These are phyloP conservation scores for Hemicordylus capensis DNA, from an alignment of 2,113 vertebrate species.

Conservation along the genomic window DNA sequence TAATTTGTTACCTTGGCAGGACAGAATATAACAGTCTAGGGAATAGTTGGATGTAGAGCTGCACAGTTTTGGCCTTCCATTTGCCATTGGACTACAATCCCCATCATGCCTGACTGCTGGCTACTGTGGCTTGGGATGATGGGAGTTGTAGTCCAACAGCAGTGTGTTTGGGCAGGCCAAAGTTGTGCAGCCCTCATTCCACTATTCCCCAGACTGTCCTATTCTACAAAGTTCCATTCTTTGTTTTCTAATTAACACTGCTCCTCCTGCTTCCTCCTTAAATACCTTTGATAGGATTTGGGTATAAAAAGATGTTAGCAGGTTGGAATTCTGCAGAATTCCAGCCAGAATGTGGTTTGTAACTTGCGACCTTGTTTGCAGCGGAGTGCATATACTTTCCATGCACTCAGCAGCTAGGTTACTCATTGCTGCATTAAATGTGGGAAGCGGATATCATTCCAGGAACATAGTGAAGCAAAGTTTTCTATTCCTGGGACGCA, in stretches of 20 bases:
- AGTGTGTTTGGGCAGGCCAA: no score
- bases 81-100: no score
- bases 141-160: no score
- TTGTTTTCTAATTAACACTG: slow-evolving; percentile 9
- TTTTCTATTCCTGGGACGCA: background rate
- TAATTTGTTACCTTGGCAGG: background rate
- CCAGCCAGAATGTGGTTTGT: background rate
- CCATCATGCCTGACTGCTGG: no score
- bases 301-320: slow-evolving; percentile 25
- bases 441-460: background rate
- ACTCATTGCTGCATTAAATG: background rate
- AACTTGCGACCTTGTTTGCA: background rate
- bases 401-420: background rate
- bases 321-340: slow-evolving; percentile 1
- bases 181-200: no score
- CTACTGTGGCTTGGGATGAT: no score
- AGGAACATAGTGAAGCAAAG: background rate
- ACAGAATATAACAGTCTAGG: slow-evolving; percentile 9
- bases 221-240: slow-evolving; percentile 25
- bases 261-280: background rate
- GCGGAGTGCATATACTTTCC: background rate
- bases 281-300: slow-evolving; percentile 23
- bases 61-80: no score
- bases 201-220: no score
- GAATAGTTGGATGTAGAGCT: slow-evolving; percentile 29